A percentile compares a stretch with the other conserved stretches of the same genome.
Evolutionary conservation across 2,113 vertebrate genomes (phyloP).

Genomic region (Stegostoma tigrinum): DNA sequence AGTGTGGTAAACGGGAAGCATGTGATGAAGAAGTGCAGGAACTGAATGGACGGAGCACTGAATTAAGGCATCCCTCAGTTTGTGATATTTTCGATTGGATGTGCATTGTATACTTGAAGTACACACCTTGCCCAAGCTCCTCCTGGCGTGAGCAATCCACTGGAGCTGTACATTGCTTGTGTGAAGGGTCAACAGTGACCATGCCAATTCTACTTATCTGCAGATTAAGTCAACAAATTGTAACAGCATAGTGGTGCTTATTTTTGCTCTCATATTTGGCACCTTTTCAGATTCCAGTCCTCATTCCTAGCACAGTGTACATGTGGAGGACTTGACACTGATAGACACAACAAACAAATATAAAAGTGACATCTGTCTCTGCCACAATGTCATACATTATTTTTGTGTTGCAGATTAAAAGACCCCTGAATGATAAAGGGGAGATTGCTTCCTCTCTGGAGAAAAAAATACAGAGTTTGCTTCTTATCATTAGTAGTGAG

Average conservation of each 20-base stretch:
- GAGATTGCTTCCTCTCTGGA: not conserved
- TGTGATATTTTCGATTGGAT: not conserved
- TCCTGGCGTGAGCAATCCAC: not conserved
- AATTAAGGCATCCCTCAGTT: not conserved
- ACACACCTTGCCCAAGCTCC: not conserved
- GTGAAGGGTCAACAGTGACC: not conserved
- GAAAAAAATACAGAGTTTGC: not conserved
- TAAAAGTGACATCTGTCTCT: not conserved
- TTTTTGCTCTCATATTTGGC: not conserved
- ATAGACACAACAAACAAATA: not conserved
- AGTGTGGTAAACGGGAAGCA: not conserved
- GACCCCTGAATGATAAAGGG: not conserved
- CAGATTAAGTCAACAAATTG: not conserved
- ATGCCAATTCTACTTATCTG: not conserved
- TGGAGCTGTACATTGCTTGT: not conserved
- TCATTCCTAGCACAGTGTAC: not conserved
- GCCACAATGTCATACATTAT: not conserved
- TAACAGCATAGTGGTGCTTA: not conserved
- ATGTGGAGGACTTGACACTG: not conserved
- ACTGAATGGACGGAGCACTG: not conserved
- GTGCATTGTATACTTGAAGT: not conserved
- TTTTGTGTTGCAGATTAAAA: not conserved
- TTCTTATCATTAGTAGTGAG: not conserved
- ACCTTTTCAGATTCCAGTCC: not conserved
- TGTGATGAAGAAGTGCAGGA: not conserved